A percentile compares a stretch with the other conserved stretches of the same genome.
These are phyloP conservation scores for Euwallacea fornicatus DNA, from an alignment of 1,140 invertebrate species.

Conservation along the genomic window DNA sequence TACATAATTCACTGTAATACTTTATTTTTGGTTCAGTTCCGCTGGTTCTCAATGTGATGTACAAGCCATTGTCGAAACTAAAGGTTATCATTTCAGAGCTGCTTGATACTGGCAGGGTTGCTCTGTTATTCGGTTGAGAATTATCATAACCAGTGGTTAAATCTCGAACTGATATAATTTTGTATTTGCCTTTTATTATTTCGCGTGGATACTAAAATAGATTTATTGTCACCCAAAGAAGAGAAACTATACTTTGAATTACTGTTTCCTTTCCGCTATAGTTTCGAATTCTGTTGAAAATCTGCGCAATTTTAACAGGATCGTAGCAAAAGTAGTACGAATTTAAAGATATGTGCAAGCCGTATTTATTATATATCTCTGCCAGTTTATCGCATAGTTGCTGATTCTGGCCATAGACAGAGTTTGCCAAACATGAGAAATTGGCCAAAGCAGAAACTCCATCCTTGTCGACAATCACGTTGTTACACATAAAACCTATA, in stretches of 20 bases:
- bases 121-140: constrained; percentile 68
- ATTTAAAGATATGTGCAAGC: constrained; percentile 82
- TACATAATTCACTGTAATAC: constrained; percentile 92
- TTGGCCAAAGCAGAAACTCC: constrained; percentile 86
- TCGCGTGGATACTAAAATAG: constrained; percentile 70
- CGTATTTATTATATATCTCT: constrained; percentile 82
- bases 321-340: constrained; percentile 90
- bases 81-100: constrained; percentile 92
- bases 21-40: constrained; percentile 99
- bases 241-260: constrained; percentile 46
- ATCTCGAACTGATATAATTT: constrained; percentile 78
- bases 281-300: constrained; percentile 85
- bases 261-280: constrained; percentile 68
- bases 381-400: constrained; percentile 77
- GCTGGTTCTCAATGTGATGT: constrained; percentile 89
- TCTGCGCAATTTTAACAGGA: constrained; percentile 65
- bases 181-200: constrained; percentile 71
- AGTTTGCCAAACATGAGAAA: constrained; percentile 67
- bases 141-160: constrained; percentile 88
- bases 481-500: constrained; percentile 93
- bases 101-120: constrained; percentile 75
- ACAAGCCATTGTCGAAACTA: constrained; percentile 83
- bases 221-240: not conserved
- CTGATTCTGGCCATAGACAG: constrained; percentile 67
- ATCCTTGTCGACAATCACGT: constrained; percentile 91